These are phyloP conservation scores for Tortricodes alternella DNA, from an alignment of 2,888 invertebrate species.

Conservation along the genomic window DNA sequence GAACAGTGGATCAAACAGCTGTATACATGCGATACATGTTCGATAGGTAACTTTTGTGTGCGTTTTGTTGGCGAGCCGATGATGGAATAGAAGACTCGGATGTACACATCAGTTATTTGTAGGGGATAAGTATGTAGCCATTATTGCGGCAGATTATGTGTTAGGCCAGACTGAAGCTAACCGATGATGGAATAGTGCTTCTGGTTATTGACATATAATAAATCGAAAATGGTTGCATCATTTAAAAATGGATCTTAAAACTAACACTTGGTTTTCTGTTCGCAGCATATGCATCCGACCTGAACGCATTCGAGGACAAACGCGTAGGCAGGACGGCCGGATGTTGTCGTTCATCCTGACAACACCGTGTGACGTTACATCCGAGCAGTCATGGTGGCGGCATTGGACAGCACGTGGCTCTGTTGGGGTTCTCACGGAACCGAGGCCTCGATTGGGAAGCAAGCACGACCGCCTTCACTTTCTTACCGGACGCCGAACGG, in stretches of 20 bases:
- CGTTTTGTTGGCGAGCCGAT: neutral
- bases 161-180: neutral
- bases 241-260: no score
- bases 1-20: neutral
- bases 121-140: no score
- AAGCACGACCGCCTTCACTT: no score
- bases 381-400: no score
- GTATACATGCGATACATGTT: neutral
- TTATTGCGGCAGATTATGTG: no score
- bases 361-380: no score
- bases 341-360: no score
- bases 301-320: constrained; percentile 24
- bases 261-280: constrained; percentile 6
- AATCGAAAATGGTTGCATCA: neutral
- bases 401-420: no score
- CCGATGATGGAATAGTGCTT: neutral
- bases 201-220: neutral
- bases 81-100: constrained; percentile 2
- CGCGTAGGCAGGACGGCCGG: constrained; percentile 27
- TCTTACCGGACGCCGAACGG: no score
- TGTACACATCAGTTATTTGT: neutral
- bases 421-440: no score
- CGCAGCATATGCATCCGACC: constrained; percentile 23
- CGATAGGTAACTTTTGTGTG: no score
- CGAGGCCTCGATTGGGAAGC: no score